Percentiles rank a stretch among this genome's conserved stretches.
Evolutionary conservation across 2,113 vertebrate genomes (phyloP).

Genomic region (Rhinichthys klamathensis): DNA sequence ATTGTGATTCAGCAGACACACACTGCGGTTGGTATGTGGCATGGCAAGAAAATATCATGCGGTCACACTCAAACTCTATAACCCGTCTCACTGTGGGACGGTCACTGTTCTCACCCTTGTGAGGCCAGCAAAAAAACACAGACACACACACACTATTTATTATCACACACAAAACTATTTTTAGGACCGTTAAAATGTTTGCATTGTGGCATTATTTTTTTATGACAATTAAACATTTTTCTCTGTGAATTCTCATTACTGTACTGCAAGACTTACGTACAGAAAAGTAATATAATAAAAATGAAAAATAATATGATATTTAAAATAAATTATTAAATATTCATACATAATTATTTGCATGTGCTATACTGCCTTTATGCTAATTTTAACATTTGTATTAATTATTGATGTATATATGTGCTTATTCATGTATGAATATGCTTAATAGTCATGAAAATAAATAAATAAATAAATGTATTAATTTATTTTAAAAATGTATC

Average conservation of each 20-base stretch:
- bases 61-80: constrained; percentile 47
- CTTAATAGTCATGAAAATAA: too few species aligned
- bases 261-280: background rate
- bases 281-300: background rate
- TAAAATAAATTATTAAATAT: background rate
- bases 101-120: constrained; percentile 21
- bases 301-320: background rate
- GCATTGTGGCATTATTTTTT: background rate
- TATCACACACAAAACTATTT: background rate
- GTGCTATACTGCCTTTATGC: background rate
- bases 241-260: background rate
- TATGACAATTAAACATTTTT: background rate
- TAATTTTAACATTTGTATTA: background rate
- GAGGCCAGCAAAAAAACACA: constrained; percentile 30
- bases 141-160: background rate
- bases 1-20: constrained; percentile 3
- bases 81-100: background rate
- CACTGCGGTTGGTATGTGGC: constrained; percentile 34
- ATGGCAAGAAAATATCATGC: constrained; percentile 27
- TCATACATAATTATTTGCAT: background rate
- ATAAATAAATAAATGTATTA: too few species aligned
- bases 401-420: too few species aligned
- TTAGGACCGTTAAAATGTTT: background rate
- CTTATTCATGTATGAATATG: too few species aligned
- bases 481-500: too few species aligned